Percentiles rank a stretch among this genome's conserved stretches.
Conservation (phyloP, 1,140 invertebrate genomes). For the Drosophila takahashii region DNA sequence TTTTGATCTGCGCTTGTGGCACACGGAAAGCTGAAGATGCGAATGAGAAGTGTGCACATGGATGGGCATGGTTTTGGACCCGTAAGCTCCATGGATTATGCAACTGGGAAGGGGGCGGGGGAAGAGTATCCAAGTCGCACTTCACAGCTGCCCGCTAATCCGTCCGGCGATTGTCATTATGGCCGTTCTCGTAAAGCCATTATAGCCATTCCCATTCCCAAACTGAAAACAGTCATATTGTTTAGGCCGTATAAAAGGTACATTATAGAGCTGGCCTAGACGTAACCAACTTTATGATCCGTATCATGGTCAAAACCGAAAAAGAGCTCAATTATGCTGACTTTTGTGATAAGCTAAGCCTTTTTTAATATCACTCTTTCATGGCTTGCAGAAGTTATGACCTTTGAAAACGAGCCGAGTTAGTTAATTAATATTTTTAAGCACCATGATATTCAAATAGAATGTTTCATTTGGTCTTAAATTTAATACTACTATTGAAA, state of each 20-base stretch:
- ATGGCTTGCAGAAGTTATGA: not conserved
- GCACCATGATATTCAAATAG: not conserved
- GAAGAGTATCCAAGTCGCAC: conserved; percentile 9
- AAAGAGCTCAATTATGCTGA: not conserved
- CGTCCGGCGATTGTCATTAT: conserved; percentile 9
- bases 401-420: not conserved
- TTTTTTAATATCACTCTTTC: not conserved
- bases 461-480: not conserved
- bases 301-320: conserved; percentile 19
- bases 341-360: not conserved
- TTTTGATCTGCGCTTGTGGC: conserved; percentile 59
- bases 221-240: conserved; percentile 17
- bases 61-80: not conserved
- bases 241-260: not conserved
- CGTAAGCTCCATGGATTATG: conserved; percentile 14
- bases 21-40: conserved; percentile 13
- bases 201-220: conserved; percentile 14
- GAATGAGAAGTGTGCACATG: not conserved
- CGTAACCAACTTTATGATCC: conserved; percentile 6
- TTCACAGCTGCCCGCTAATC: conserved; percentile 42
- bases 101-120: not conserved
- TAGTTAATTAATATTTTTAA: not conserved
- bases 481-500: too few relatives aligned
- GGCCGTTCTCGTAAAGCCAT: conserved; percentile 2
- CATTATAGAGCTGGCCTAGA: not conserved